Conservation (phyloP, 2,113 vertebrate species). For the Apodemus speciosus region DNA sequence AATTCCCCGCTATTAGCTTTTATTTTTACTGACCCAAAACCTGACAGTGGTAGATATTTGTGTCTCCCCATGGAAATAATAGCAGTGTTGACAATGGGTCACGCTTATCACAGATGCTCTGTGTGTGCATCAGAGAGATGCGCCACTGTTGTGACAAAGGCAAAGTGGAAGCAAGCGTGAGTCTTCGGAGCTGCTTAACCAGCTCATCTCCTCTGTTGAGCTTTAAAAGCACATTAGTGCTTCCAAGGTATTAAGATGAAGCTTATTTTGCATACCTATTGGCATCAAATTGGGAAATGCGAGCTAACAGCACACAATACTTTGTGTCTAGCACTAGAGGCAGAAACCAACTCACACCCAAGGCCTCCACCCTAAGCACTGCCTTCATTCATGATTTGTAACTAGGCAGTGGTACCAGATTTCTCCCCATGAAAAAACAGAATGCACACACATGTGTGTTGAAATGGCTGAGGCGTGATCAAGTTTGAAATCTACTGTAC, state of each 20-base stretch:
- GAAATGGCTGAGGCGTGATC: neutral
- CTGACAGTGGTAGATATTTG: neutral
- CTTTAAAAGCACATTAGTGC: conserved; percentile 65
- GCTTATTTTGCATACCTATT: conserved; percentile 82
- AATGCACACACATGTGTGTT: neutral
- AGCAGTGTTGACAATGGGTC: conserved; percentile 46
- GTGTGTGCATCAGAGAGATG: conserved; percentile 64
- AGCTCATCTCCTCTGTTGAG: conserved; percentile 77
- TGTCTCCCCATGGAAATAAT: conserved; percentile 53
- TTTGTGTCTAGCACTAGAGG: conserved; percentile 80
- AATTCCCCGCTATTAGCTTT: neutral
- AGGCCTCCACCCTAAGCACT: conserved; percentile 63
- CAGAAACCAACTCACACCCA: conserved; percentile 73
- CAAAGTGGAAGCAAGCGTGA: conserved; percentile 66
- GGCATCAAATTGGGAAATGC: conserved; percentile 80
- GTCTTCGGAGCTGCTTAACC: conserved; percentile 71
- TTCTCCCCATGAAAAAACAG: conserved; percentile 3
- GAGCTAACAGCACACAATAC: conserved; percentile 73
- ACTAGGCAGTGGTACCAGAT: conserved; percentile 80
- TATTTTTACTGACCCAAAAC: neutral
- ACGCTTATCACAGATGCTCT: conserved; percentile 54
- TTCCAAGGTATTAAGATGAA: conserved; percentile 79
- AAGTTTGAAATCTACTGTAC: neutral
- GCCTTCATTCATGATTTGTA: conserved; percentile 72
- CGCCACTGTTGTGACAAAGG: conserved; percentile 56